Conservation (phyloP, 2,888 invertebrate species). For the Phasia obesa region DNA sequence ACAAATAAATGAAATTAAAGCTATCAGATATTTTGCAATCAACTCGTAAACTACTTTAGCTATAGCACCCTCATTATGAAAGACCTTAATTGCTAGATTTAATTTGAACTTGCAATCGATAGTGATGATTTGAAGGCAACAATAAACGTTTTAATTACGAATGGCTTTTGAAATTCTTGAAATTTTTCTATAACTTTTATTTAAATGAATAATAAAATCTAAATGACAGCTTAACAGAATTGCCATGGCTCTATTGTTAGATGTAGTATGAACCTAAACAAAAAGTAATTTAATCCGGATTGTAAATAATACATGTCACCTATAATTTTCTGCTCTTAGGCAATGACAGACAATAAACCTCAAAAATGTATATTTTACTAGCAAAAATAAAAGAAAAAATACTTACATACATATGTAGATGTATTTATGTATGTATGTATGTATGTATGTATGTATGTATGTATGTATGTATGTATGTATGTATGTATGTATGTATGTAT, state of each 20-base stretch:
- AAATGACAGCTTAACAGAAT: constrained; percentile 39
- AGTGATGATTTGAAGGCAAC: neutral
- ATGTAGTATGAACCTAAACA: constrained; percentile 32
- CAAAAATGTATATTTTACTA: constrained; percentile 46
- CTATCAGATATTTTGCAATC: too few relatives aligned
- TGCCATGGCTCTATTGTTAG: constrained; percentile 32
- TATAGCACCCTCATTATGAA: too few relatives aligned
- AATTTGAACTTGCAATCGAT: neutral
- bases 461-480: too few relatives aligned
- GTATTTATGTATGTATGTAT: too few relatives aligned
- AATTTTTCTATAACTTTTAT: constrained; percentile 9
- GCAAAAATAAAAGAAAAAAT: neutral
- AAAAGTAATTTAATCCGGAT: constrained; percentile 58
- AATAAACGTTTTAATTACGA: neutral
- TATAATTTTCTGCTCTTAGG: constrained; percentile 53
- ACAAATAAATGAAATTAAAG: too few relatives aligned
- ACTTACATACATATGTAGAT: neutral
- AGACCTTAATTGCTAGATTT: neutral
- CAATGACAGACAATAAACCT: constrained; percentile 57
- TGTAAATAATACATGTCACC: constrained; percentile 67
- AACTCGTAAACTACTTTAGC: too few relatives aligned
- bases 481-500: too few relatives aligned
- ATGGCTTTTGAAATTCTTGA: neutral
- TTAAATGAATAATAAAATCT: neutral
- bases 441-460: too few relatives aligned